These are phyloP conservation scores for Labeo rohita DNA, from an alignment of 2,113 vertebrate genomes.

Conservation along the genomic window DNA sequence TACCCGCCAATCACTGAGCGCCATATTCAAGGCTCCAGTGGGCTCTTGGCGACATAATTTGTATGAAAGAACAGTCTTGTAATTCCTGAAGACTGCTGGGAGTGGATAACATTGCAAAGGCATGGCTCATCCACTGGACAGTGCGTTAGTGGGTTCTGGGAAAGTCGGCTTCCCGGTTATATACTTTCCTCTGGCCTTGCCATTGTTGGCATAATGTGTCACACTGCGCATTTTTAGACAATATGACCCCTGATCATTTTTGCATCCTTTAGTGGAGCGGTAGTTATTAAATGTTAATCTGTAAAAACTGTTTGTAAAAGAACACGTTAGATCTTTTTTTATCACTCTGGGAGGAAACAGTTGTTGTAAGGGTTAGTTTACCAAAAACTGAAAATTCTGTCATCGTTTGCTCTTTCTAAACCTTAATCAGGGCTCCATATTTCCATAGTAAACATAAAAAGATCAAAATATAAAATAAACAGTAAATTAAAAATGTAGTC, in stretches of 20 bases:
- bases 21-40: conserved; percentile 64
- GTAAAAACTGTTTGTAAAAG: neutral
- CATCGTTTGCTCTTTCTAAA: neutral
- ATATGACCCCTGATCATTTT: neutral
- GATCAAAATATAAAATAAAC: neutral
- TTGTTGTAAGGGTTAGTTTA: neutral
- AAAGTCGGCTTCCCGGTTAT: neutral
- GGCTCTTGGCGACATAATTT: conserved; percentile 64
- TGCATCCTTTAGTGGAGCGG: neutral
- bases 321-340: neutral
- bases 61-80: conserved; percentile 71
- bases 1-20: conserved; percentile 64
- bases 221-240: neutral
- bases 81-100: conserved; percentile 40
- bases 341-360: neutral
- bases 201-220: neutral
- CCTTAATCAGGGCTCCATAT: neutral
- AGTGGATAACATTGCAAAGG: conserved; percentile 58
- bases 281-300: neutral
- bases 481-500: neutral
- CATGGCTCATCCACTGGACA: conserved; percentile 47
- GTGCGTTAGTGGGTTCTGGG: neutral
- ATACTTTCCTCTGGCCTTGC: neutral
- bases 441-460: neutral
- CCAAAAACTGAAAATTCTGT: neutral